Base-by-base conservation (phyloP, 1,140 invertebrate species). In the Luehdorfia chinensis region DNA sequence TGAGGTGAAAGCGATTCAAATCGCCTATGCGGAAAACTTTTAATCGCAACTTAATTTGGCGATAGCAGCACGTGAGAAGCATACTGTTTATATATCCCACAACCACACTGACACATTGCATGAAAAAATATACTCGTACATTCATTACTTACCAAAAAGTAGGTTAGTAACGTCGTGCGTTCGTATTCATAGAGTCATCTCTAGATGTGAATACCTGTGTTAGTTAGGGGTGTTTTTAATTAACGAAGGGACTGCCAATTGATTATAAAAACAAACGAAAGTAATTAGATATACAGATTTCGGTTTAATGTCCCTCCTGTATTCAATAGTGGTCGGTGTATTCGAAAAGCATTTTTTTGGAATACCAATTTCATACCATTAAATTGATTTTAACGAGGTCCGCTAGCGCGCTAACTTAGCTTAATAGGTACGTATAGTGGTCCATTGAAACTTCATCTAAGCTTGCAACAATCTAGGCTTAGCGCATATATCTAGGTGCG, bases 391-490 rank as follows among this genome's bases (percentile, higher is more conserved):
- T 15, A 41, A 41, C 23, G 4, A 32, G 39, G 8, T 28, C 14
- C 37, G 23, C 8, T 15, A 8, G 23, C 16, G 1, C 33, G n/a
- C 25, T 28, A 27, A 41, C 13, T 44, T 36, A 36, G 32, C 14
- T 19, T 45, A 41, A 48, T 54, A 41, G 36, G 41, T 54, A 33
- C 33, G 51, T 36, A 41, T 37, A 37, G 45, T 34, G 36, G 36
- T 47, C 51, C 45, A 48, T 54, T 44, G 45, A 54, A 54, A 54
- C 36, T 37, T 48, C 31, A 54, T 44, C 45, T 48, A 44, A 48
- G 51, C 45, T 32, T 27, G 45, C 37, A 44, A 47, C 51, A 47
- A 48, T 54, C 31, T 34, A 47, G 30, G 31, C 51, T 31, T n/a
- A 18, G 51, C 46, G 43, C 33, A 48, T 39, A 48, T 34, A 47